phyloP scores from a whole-genome alignment of 2,888 invertebrate genomes.

The Tipula lateralis region DNA sequence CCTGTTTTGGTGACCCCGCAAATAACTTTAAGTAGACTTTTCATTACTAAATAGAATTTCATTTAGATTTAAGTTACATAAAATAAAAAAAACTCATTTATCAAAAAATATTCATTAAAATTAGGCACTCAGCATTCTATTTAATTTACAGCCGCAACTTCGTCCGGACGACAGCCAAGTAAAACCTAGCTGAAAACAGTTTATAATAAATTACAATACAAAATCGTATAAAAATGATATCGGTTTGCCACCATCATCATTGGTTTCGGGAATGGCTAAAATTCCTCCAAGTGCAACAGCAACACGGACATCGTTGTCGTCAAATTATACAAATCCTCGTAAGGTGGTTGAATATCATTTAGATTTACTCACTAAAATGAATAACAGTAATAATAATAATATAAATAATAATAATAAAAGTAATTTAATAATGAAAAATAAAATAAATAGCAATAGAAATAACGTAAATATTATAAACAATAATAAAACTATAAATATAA shows the following conservation, averaged over 20 bases:
- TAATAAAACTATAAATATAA: neutral
- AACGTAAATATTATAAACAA: conserved; percentile 6
- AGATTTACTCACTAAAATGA: conserved; percentile 27
- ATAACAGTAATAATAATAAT: neutral
- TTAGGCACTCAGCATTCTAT: conserved; percentile 30
- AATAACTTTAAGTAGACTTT: neutral
- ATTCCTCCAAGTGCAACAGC: neutral
- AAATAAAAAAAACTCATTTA: neutral
- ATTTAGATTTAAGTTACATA: neutral
- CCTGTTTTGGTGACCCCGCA: too few relatives aligned
- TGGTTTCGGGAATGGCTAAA: neutral
- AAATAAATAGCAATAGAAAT: neutral
- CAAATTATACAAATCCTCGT: conserved; percentile 2
- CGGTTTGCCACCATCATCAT: neutral
- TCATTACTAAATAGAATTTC: neutral
- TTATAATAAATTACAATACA: neutral
- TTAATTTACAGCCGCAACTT: conserved; percentile 44
- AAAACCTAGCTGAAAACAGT: conserved; percentile 48
- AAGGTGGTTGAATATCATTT: conserved; percentile 27
- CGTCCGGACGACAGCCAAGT: conserved; percentile 48
- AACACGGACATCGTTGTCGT: neutral
- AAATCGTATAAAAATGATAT: neutral
- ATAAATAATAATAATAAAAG: neutral
- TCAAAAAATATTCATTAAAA: conserved; percentile 24
- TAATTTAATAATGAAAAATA: conserved; percentile 27